Evolutionary conservation across 2,797 vertebrate species (phyloP).

Genomic region (Perdix hodgsoniae): DNA sequence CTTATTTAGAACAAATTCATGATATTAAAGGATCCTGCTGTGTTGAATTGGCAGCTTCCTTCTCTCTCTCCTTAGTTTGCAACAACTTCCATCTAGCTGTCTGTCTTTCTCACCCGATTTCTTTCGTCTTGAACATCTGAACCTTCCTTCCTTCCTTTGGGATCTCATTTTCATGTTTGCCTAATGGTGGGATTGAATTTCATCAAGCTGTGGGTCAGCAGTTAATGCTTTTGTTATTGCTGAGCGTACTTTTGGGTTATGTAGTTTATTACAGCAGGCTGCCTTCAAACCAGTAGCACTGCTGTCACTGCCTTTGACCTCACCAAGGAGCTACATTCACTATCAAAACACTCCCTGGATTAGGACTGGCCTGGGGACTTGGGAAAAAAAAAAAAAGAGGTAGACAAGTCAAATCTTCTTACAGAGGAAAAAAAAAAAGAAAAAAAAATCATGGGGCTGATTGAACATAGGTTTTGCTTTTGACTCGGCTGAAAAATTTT

Average conservation of each 20-base stretch:
- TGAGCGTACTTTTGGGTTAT: slow-evolving; percentile 71
- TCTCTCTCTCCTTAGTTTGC: neutral
- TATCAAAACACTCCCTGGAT: slow-evolving; percentile 67
- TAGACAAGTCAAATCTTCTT: slow-evolving; percentile 9
- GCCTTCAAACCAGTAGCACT: slow-evolving; percentile 49
- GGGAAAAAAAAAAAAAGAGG: neutral
- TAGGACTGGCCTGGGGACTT: neutral
- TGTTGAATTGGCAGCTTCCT: slow-evolving; percentile 4
- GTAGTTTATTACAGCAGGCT: slow-evolving; percentile 64
- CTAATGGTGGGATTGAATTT: slow-evolving; percentile 78
- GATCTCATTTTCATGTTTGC: slow-evolving; percentile 77
- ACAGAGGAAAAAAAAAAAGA: too few species aligned
- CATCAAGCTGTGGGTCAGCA: slow-evolving; percentile 68
- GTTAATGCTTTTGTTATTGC: slow-evolving; percentile 81
- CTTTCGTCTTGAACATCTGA: slow-evolving; percentile 57
- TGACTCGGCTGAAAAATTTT: slow-evolving; percentile 56
- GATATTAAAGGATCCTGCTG: neutral
- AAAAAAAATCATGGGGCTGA: neutral
- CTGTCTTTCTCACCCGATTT: slow-evolving; percentile 6
- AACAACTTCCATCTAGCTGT: neutral
- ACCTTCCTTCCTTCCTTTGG: slow-evolving; percentile 65
- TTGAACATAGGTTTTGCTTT: slow-evolving; percentile 47
- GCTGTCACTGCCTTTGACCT: slow-evolving; percentile 63
- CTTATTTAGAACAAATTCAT: too few species aligned
- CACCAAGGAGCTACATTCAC: slow-evolving; percentile 50